Evolutionary conservation across 2,888 invertebrate genomes (phyloP).

Genomic region (Apamea sordens): DNA sequence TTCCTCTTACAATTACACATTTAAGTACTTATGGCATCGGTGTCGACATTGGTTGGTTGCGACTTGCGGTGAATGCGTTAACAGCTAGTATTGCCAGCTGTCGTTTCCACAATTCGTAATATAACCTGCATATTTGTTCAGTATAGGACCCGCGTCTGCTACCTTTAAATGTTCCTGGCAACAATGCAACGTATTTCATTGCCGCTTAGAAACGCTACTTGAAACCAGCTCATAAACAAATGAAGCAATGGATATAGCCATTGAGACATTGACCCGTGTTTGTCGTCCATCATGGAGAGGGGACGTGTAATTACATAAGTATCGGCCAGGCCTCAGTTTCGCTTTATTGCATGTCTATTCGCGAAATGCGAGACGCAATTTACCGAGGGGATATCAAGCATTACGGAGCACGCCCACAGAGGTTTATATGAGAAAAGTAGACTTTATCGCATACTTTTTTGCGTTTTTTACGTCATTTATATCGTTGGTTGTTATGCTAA

Average conservation of each 20-base stretch:
- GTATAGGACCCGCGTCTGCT: neutral
- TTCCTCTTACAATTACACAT: too few relatives aligned
- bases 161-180: neutral
- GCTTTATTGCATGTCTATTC: slow-evolving; percentile 25
- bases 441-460: slow-evolving; percentile 1
- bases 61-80: slow-evolving; percentile 21
- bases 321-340: slow-evolving; percentile 16
- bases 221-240: neutral
- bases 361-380: slow-evolving; percentile 21
- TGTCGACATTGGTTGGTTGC: neutral
- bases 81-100: slow-evolving; percentile 18
- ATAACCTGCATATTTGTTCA: slow-evolving; percentile 15
- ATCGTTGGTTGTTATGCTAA: neutral
- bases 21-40: too few relatives aligned
- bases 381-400: slow-evolving; percentile 12
- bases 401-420: neutral
- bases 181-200: slow-evolving; percentile 12
- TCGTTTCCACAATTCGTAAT: slow-evolving; percentile 5
- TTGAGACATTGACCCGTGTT: slow-evolving; percentile 18
- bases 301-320: slow-evolving; percentile 41
- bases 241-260: slow-evolving; percentile 18
- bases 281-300: slow-evolving; percentile 6
- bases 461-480: neutral
- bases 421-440: slow-evolving; percentile 1
- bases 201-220: neutral